phyloP scores from a whole-genome alignment of 2,888 invertebrate species.

The Sclerodermus sp. region DNA sequence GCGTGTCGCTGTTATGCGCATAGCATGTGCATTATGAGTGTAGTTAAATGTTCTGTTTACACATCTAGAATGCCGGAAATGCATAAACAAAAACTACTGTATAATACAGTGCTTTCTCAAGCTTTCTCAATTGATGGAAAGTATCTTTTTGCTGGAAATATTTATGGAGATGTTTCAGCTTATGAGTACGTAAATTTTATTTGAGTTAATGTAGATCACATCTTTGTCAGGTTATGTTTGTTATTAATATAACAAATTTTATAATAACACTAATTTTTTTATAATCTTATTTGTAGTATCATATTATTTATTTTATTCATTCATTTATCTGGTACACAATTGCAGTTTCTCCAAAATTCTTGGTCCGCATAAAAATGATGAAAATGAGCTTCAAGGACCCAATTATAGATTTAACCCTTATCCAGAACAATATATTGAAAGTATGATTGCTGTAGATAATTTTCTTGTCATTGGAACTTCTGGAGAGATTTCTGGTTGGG shows the following conservation, averaged over 20 bases:
- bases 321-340: too few relatives aligned
- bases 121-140: slow-evolving; percentile 82
- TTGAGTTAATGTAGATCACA: slow-evolving; percentile 1
- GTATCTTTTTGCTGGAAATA: slow-evolving; percentile 79
- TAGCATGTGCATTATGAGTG: too few relatives aligned
- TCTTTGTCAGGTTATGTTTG: neutral
- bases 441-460: slow-evolving; percentile 67
- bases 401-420: slow-evolving; percentile 67
- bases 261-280: neutral
- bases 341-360: slow-evolving; percentile 66
- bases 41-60: too few relatives aligned
- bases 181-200: slow-evolving; percentile 69
- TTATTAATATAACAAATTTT: slow-evolving; percentile 1
- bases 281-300: too few relatives aligned
- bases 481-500: slow-evolving; percentile 76
- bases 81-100: slow-evolving; percentile 63
- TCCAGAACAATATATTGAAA: slow-evolving; percentile 69
- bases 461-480: slow-evolving; percentile 75
- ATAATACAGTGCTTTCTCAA: slow-evolving; percentile 82
- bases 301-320: slow-evolving; percentile 12
- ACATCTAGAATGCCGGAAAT: neutral
- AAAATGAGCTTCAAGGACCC: slow-evolving; percentile 65
- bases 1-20: too few relatives aligned
- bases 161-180: slow-evolving; percentile 80
- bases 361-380: slow-evolving; percentile 62